Evolutionary conservation across 2,888 invertebrate species (phyloP), one percentile per base, ranked within the genome.

Genomic region (Carpatolechia fugitivella): DNA sequence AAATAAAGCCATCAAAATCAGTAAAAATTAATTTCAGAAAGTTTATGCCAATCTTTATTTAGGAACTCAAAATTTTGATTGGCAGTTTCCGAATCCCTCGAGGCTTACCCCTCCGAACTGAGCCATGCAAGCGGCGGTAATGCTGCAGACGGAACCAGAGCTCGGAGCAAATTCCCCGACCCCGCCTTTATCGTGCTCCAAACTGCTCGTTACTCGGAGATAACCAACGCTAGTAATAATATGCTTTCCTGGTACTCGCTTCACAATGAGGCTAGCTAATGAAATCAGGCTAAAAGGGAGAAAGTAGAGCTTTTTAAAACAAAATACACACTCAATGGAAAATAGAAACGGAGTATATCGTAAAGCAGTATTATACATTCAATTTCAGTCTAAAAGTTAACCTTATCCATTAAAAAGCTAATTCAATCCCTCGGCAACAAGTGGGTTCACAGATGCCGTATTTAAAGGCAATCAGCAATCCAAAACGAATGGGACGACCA

Each of bases 381-480:
- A 71, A 66, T 67, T 62, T 68, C 64, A 68, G 62, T 69, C 63
- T 62, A 59, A 68, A 72, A 73, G 72, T 74, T 74, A 73, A 74
- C 72, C 69, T 70, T 74, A 70, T 68, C 70, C 71, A 77, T 76
- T 75, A 76, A 75, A 74, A 74, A 69, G 63, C 63, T 57, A 62
- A 58, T 65, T 63, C 61, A 69, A 69, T 72, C 67, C 61, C 66
- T 63, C 63, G 70, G 73, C 75, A 76, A 78, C 74, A 76, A 75
- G 75, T 75, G 68, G 69, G 67, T 64, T 62, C 67, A 63, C 62
- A 57, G 63, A 59, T 57, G 59, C 68, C 69, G 68, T 70, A 70
- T 71, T 73, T 68, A 64, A 69, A 66, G 68, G 66, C 72, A 74
- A 76, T 76, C 76, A 74, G 74, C 75, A 75, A 75, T 75, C 74